phyloP scores from a whole-genome alignment of 2,113 vertebrate genomes.

The Ictalurus punctatus region DNA sequence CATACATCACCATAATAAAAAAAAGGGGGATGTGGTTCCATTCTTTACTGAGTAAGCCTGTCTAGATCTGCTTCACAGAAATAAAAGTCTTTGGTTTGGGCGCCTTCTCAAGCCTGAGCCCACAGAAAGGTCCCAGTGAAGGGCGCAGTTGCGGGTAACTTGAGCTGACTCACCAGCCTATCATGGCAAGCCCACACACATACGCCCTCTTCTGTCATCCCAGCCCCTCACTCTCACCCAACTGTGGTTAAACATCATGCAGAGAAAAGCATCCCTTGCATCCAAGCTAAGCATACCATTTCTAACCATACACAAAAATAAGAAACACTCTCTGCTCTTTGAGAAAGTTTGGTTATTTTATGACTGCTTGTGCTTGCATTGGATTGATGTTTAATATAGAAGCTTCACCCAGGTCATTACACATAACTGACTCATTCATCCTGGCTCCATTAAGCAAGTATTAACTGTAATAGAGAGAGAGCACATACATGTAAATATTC shows the following conservation, averaged over 20 bases:
- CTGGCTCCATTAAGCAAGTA: not conserved
- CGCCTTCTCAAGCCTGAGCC: slow-evolving; percentile 31
- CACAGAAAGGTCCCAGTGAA: slow-evolving; percentile 39
- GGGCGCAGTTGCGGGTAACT: slow-evolving; percentile 41
- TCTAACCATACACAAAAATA: slow-evolving; percentile 28
- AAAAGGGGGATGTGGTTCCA: slow-evolving; percentile 24
- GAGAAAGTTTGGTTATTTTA: not conserved
- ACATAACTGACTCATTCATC: not conserved
- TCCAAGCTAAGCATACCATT: slow-evolving; percentile 38
- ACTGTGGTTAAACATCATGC: slow-evolving; percentile 35
- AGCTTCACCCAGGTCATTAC: not conserved
- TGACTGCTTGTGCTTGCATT: not conserved
- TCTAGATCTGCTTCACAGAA: slow-evolving; percentile 42
- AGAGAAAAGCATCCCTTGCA: slow-evolving; percentile 20
- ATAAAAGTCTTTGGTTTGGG: slow-evolving; percentile 43
- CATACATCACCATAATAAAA: slow-evolving; percentile 29
- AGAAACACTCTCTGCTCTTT: not conserved
- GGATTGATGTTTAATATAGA: not conserved
- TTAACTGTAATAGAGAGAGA: not conserved
- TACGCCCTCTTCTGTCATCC: slow-evolving; percentile 19
- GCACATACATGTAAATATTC: slow-evolving; percentile 14
- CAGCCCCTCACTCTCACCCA: slow-evolving; percentile 23
- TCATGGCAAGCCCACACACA: slow-evolving; percentile 23
- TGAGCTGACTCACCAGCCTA: slow-evolving; percentile 37
- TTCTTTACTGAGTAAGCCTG: slow-evolving; percentile 29